Evolutionary conservation across 1,140 invertebrate genomes (phyloP).

Genomic region (Philopotamus ludificatus): DNA sequence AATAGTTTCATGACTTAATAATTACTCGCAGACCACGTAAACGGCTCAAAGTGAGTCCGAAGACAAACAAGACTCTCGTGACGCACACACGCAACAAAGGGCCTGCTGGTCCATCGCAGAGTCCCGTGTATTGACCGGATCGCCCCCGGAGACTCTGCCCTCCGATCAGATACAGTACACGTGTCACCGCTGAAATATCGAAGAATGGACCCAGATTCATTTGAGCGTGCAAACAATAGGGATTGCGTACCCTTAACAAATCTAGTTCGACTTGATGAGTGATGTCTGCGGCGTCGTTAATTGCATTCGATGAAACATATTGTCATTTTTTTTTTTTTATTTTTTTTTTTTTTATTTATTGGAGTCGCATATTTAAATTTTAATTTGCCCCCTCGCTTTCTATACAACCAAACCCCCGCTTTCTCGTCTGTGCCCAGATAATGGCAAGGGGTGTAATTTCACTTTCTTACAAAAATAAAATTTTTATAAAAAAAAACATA

Average conservation of each 20-base stretch:
- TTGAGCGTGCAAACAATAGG: not conserved
- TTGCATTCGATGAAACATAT: too few species aligned
- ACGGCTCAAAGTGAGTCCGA: not conserved
- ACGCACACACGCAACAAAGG: not conserved
- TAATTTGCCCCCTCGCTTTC: constrained; percentile 22
- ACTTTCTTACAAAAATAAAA: too few species aligned
- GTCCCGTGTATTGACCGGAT: not conserved
- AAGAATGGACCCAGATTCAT: not conserved
- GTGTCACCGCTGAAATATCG: not conserved
- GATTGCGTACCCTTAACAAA: too few species aligned
- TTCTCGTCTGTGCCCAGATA: not conserved
- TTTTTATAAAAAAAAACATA: too few species aligned
- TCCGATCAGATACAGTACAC: not conserved
- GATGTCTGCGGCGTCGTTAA: too few species aligned
- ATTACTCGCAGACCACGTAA: constrained; percentile 30
- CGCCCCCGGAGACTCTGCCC: not conserved
- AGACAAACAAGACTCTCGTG: not conserved
- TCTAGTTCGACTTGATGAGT: too few species aligned
- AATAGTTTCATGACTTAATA: constrained; percentile 40
- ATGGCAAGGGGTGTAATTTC: too few species aligned
- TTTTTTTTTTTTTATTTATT: too few species aligned
- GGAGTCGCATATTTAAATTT: constrained; percentile 40
- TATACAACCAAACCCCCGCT: not conserved
- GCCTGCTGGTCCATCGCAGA: not conserved
- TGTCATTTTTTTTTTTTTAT: too few species aligned